Conservation (phyloP, 2,888 invertebrate species). For the Petrophora chlorosata region DNA sequence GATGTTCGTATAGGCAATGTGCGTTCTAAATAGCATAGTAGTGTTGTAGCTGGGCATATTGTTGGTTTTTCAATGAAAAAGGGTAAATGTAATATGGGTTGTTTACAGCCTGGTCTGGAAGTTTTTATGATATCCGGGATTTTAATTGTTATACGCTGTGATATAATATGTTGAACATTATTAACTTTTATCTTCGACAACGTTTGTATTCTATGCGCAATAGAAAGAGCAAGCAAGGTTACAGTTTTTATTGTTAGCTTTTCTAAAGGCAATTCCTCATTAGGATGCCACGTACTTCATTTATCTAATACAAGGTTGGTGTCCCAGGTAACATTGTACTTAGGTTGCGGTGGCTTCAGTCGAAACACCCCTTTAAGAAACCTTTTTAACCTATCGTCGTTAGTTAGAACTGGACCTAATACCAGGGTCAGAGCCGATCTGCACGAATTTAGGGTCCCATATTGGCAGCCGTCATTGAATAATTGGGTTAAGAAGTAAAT, state of each 20-base stretch:
- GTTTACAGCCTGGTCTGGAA: background rate
- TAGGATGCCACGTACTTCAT: background rate
- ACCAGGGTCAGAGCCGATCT: conserved; percentile 11
- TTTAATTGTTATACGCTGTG: background rate
- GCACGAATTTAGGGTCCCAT: conserved; percentile 3
- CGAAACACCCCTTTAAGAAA: too few species aligned
- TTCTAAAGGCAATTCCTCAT: too few species aligned
- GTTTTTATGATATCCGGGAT: background rate
- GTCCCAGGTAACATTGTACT: too few species aligned
- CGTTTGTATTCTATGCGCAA: background rate
- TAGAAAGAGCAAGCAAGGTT: too few species aligned
- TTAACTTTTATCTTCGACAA: background rate
- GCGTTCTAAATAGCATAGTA: conserved; percentile 1
- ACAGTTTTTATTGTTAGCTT: too few species aligned
- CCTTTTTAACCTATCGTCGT: too few species aligned
- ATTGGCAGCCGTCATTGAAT: conserved; percentile 3
- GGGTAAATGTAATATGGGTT: conserved; percentile 4
- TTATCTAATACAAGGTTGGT: too few species aligned
- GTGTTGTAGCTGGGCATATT: conserved; percentile 10
- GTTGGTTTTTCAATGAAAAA: conserved; percentile 8
- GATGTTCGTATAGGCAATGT: background rate
- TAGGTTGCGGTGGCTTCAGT: too few species aligned
- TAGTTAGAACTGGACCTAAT: too few species aligned
- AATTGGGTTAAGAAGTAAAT: background rate
- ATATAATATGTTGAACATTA: too few species aligned